Evolutionary conservation across 2,888 invertebrate species (phyloP), one percentile per base, ranked within the genome.

Genomic region (Coremacera marginata): DNA sequence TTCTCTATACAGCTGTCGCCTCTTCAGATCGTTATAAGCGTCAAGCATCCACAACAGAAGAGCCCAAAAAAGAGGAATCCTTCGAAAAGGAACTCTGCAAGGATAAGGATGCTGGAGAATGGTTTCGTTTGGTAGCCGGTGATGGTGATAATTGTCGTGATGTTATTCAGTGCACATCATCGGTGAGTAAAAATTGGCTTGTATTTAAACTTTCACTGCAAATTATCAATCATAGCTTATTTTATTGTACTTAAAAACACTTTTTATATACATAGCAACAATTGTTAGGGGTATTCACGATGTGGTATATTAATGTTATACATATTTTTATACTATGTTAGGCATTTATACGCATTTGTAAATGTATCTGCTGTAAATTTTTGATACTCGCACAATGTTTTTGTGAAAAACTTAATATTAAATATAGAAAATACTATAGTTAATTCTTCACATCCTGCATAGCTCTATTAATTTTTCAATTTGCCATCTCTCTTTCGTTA

Each of bases 161-260:
- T 91, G 97, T 97, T 89, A 97, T 97, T 89, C 97, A 97, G 90
- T 97, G 97, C 91, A 97, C 97, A 83, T 95, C 96, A 88, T 96
- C 96, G 88, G 95, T 95, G 89, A 92, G 93, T 92, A 19, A 70
- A 68, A 37, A 2, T n/a, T 63, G 5, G 27, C 11, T 8, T 37
- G 7, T 5, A 5, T 1, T 22, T 51, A 16, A 49, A 51, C 14
- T 16, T 22, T 55, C 27, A 25, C 22, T 22, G 51, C 2, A 44
- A 25, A 68, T 7, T 9, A 7, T 31, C 8, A 4, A 3, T 4
- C 5, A 5, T 37, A 8, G 37, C 37, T 25, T 5, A 60, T 25
- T 55, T 55, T 11, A 31, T 9, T 5, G 25, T 27, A 25, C 63
- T 11, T 11, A 63, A 63, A 31, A 19, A 19, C 49, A 11, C n/a